Evolutionary conservation across 2,888 invertebrate genomes (phyloP).

Genomic region (Spilarctia lutea): DNA sequence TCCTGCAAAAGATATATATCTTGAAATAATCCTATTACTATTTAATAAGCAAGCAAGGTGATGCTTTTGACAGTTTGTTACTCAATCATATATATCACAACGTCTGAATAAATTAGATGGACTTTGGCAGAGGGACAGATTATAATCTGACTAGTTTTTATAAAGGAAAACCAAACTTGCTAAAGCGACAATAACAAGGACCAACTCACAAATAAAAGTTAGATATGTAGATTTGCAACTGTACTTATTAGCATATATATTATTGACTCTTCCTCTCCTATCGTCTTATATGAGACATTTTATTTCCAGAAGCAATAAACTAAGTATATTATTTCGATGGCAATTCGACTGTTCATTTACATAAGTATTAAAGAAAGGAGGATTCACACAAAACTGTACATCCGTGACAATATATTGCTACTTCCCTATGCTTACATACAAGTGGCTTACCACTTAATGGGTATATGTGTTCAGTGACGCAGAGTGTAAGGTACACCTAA

Average conservation of each 20-base stretch:
- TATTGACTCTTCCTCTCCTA: not conserved
- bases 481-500: constrained; percentile 12
- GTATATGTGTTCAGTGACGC: constrained; percentile 38
- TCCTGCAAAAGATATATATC: not conserved
- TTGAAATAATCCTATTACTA: not conserved
- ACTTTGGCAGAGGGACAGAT: too few relatives aligned
- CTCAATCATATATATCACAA: too few relatives aligned
- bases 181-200: not conserved
- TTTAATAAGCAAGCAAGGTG: too few relatives aligned
- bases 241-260: not conserved
- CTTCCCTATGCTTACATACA: constrained; percentile 10
- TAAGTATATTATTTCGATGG: constrained; percentile 2
- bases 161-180: not conserved
- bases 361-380: not conserved
- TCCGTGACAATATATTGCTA: constrained; percentile 17
- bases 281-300: not conserved
- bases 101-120: too few relatives aligned
- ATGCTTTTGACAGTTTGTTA: not conserved
- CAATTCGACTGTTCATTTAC: constrained; percentile 4
- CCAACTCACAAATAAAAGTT: too few relatives aligned
- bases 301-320: constrained; percentile 7
- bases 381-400: constrained; percentile 28
- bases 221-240: not conserved
- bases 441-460: constrained; percentile 17
- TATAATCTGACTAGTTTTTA: too few relatives aligned